These are phyloP conservation scores for Willisornis vidua DNA, from an alignment of 2,113 vertebrate genomes.

Conservation along the genomic window DNA sequence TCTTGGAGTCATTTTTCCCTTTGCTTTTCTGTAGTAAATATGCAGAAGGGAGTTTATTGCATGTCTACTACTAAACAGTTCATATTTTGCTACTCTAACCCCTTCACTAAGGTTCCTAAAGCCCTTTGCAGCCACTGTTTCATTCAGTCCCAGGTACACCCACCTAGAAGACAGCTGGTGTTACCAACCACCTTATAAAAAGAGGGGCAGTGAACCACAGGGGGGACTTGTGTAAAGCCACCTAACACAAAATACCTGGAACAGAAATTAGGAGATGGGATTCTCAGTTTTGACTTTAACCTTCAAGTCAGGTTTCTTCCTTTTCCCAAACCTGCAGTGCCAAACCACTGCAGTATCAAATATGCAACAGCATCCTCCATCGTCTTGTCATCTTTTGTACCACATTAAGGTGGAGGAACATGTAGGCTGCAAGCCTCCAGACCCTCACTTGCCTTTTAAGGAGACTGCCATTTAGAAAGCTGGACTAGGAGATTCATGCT, in stretches of 20 bases:
- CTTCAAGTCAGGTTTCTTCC: background rate
- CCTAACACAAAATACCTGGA: background rate
- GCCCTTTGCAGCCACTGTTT: background rate
- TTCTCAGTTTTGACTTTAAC: background rate
- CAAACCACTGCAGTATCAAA: conserved; percentile 6
- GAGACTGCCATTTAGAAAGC: background rate
- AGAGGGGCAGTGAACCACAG: background rate
- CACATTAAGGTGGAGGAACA: background rate
- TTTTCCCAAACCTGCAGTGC: background rate
- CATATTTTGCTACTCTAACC: background rate
- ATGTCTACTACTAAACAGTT: background rate
- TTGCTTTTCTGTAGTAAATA: background rate
- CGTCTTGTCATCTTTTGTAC: background rate
- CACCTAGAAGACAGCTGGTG: background rate
- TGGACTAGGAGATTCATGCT: background rate
- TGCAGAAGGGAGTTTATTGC: background rate
- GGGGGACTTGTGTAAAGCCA: background rate
- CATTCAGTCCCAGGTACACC: background rate
- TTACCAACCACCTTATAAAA: background rate
- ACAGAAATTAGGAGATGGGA: background rate
- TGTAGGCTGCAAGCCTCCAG: background rate
- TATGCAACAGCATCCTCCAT: background rate
- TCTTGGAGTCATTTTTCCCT: background rate
- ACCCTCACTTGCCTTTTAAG: background rate
- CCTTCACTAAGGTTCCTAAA: background rate